Conservation (phyloP, 2,113 vertebrate genomes). For the Motacilla tschutschensis region DNA sequence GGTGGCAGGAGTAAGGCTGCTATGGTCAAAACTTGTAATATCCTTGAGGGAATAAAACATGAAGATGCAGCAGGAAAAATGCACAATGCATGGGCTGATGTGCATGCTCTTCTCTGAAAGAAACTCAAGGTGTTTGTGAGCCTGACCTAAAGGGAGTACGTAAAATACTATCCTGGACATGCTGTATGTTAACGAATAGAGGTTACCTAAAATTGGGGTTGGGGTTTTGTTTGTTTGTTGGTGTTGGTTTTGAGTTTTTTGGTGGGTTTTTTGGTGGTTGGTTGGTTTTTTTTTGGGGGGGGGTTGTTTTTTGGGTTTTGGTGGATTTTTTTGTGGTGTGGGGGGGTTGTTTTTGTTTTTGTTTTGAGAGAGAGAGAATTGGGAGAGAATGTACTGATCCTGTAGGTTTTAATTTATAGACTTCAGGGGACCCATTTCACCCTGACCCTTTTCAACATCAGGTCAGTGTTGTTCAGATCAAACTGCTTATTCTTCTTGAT, state of each 20-base stretch:
- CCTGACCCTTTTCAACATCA: neutral
- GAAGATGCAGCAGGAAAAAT: neutral
- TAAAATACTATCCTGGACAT: neutral
- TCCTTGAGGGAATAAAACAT: neutral
- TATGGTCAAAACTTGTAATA: neutral
- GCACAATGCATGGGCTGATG: neutral
- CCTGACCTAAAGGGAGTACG: neutral
- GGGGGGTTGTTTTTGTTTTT: neutral
- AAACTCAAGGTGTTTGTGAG: conserved; percentile 2
- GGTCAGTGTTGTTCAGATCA: neutral
- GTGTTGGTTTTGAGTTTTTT: neutral
- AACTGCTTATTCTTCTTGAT: neutral
- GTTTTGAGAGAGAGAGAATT: neutral
- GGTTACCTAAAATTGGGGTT: neutral
- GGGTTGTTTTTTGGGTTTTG: neutral
- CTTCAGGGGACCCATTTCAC: neutral
- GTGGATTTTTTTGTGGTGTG: too few species aligned
- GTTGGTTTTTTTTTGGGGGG: neutral
- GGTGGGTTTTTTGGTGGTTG: neutral
- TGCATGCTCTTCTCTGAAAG: neutral
- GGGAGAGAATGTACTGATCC: neutral
- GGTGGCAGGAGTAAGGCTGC: neutral
- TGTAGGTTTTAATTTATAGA: neutral
- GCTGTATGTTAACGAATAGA: neutral
- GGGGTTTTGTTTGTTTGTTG: neutral